phyloP scores from a whole-genome alignment of 2,888 invertebrate species.

The Orchestes rusci region DNA sequence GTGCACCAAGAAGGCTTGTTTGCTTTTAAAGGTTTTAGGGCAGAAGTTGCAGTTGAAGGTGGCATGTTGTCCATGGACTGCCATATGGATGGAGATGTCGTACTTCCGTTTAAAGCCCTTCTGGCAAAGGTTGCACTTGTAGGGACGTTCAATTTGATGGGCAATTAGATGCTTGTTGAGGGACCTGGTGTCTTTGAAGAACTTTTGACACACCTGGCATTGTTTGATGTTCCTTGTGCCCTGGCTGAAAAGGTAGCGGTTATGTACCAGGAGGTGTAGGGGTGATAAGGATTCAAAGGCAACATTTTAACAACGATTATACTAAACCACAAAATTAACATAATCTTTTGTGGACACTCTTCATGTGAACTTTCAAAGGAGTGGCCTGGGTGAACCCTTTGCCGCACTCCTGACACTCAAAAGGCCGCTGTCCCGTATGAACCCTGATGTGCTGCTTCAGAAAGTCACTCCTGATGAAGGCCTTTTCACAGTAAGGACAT shows the following conservation, averaged over 20 bases:
- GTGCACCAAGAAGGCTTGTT: conserved; percentile 43
- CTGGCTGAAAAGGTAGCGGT: background rate
- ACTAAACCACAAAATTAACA: too few relatives aligned
- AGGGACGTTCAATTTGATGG: conserved; percentile 28
- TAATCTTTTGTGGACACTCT: too few relatives aligned
- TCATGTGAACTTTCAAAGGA: conserved; percentile 19
- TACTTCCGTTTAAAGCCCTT: conserved; percentile 36
- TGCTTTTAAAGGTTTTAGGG: conserved; percentile 46
- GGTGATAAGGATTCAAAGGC: too few relatives aligned
- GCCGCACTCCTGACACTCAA: conserved; percentile 49
- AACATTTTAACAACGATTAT: too few relatives aligned
- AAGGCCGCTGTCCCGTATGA: conserved; percentile 50
- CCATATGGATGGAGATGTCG: conserved; percentile 25
- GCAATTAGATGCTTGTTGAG: conserved; percentile 15
- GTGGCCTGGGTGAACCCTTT: conserved; percentile 46
- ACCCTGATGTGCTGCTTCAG: conserved; percentile 36
- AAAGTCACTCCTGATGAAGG: conserved; percentile 28
- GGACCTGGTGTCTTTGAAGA: conserved; percentile 11
- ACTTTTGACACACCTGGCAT: conserved; percentile 9
- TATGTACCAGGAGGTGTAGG: too few relatives aligned
- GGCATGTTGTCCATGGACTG: conserved; percentile 7
- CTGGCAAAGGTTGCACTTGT: conserved; percentile 40
- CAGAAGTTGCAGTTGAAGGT: conserved; percentile 46
- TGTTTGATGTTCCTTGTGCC: too few relatives aligned
- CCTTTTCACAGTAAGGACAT: conserved; percentile 30